These are phyloP conservation scores for Theristicus caerulescens DNA, from an alignment of 2,113 vertebrate genomes.

Conservation along the genomic window DNA sequence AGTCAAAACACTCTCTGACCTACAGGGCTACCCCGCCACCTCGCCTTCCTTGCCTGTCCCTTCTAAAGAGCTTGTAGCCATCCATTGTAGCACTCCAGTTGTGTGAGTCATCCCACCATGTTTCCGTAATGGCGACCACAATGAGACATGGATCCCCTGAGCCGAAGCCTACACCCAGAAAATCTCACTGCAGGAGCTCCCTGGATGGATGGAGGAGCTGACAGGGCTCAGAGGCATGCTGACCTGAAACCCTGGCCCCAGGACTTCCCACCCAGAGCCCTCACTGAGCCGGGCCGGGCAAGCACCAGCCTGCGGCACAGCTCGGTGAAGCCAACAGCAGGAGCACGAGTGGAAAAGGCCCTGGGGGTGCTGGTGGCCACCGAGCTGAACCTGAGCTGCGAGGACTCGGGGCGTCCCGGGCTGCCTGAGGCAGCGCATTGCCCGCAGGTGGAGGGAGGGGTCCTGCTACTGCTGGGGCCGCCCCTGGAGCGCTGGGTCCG, in stretches of 20 bases:
- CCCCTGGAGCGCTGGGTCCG: not conserved
- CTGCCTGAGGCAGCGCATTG: not conserved
- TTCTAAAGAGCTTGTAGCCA: too few species aligned
- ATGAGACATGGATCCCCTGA: not conserved
- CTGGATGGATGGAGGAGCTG: not conserved
- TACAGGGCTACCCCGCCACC: too few species aligned
- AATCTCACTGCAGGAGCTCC: accelerated
- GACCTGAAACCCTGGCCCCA: not conserved
- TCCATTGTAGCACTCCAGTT: too few species aligned
- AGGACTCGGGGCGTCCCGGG: accelerated
- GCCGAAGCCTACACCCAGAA: not conserved
- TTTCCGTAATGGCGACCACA: too few species aligned
- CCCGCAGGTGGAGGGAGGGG: too few species aligned
- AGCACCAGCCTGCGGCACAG: too few species aligned
- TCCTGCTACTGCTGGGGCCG: not conserved
- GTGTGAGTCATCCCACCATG: too few species aligned
- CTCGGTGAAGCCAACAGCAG: not conserved
- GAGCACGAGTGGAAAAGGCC: not conserved
- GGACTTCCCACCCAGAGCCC: not conserved
- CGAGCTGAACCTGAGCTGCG: not conserved
- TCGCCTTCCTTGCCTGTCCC: too few species aligned
- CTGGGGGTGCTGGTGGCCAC: not conserved
- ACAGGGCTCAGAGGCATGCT: accelerated
- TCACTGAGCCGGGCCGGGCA: not conserved
- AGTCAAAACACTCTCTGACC: too few species aligned